Percentiles rank a stretch among this genome's conserved stretches.
Evolutionary conservation across 2,888 invertebrate species (phyloP).

Genomic region (Formica aserva): DNA sequence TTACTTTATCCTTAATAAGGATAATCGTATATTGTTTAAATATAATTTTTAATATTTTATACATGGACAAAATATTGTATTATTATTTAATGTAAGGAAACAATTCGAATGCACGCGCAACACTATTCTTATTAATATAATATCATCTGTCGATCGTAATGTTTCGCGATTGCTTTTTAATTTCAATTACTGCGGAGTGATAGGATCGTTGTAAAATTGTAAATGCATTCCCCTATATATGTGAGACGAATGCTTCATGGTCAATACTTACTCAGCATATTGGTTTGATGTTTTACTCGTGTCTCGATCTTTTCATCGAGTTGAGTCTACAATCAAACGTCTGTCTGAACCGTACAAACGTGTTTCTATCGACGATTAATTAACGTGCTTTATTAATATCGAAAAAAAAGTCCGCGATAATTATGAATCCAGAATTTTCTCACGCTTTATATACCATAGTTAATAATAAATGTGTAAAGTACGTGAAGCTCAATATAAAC

Average conservation of each 20-base stretch:
- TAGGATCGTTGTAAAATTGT: conserved; percentile 51
- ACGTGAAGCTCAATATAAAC: conserved; percentile 14
- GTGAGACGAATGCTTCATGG: conserved; percentile 47
- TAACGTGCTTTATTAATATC: not conserved
- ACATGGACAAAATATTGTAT: not conserved
- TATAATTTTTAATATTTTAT: conserved; percentile 6
- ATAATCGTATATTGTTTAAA: not conserved
- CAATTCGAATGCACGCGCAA: not conserved
- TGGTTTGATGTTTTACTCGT: conserved; percentile 40
- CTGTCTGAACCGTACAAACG: not conserved
- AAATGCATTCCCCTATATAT: conserved; percentile 61
- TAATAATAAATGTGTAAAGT: conserved; percentile 11
- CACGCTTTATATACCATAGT: not conserved
- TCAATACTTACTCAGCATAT: conserved; percentile 68
- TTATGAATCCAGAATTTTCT: not conserved
- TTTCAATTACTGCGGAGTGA: conserved; percentile 61
- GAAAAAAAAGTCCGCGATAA: not conserved
- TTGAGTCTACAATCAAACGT: conserved; percentile 43
- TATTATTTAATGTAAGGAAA: not conserved
- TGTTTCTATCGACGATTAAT: not conserved
- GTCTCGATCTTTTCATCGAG: conserved; percentile 52
- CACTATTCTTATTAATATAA: not conserved
- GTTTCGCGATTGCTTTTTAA: conserved; percentile 5
- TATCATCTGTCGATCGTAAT: not conserved
- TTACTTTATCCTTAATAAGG: not conserved